Evolutionary conservation across 2,113 vertebrate species (phyloP).

Genomic region (Cephalopholis sonnerati): DNA sequence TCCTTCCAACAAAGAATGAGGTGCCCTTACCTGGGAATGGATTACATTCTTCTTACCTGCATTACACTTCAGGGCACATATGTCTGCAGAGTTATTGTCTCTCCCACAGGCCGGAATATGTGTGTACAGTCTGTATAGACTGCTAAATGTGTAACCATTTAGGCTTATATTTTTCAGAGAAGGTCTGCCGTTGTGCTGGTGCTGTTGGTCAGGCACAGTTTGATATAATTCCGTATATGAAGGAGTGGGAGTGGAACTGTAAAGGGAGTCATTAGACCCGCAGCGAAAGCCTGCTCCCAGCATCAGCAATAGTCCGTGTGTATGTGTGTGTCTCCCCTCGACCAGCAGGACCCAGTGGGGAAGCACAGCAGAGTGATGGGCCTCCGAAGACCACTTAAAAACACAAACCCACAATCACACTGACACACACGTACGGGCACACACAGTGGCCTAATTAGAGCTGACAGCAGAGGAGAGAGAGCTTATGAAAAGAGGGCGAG

Average conservation of each 20-base stretch:
- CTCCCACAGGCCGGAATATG: background rate
- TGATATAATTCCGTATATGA: constrained; percentile 21
- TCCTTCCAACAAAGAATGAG: background rate
- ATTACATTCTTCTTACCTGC: background rate
- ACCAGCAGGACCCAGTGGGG: constrained; percentile 25
- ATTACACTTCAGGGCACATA: background rate
- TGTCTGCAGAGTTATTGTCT: background rate
- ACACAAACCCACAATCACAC: constrained; percentile 24
- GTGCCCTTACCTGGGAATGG: background rate
- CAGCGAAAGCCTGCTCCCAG: constrained; percentile 20
- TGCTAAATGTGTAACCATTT: background rate
- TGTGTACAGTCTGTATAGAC: background rate
- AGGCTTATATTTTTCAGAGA: background rate
- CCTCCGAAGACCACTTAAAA: constrained; percentile 67
- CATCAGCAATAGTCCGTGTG: constrained; percentile 44
- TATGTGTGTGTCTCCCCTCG: constrained; percentile 24
- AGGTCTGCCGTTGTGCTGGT: background rate
- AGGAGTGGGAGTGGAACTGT: constrained; percentile 27
- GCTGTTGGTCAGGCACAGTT: constrained; percentile 1
- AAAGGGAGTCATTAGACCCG: constrained; percentile 50
- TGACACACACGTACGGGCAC: constrained; percentile 22
- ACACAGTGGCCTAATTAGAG: constrained; percentile 61
- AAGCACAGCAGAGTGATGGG: constrained; percentile 38
- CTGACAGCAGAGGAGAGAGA: constrained; percentile 51
- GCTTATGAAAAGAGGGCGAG: constrained; percentile 36